Evolutionary conservation across 1,140 invertebrate genomes (phyloP).

Genomic region (Diploscapter pachys): DNA sequence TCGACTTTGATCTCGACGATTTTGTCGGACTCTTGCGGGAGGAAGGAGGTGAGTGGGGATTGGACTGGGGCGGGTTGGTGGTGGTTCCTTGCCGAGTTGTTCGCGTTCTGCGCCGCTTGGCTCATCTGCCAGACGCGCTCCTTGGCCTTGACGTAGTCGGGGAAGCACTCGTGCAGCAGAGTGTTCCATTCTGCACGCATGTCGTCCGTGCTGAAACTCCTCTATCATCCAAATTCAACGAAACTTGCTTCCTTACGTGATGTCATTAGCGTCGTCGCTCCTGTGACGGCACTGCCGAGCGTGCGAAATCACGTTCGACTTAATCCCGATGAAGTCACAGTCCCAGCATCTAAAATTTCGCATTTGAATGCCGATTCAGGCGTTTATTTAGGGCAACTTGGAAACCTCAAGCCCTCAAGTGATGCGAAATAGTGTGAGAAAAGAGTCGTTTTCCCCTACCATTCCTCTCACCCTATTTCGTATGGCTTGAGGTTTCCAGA

Average conservation of each 20-base stretch:
- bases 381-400: background rate
- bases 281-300: constrained; percentile 26
- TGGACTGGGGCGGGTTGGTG: too few relatives aligned
- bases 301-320: constrained; percentile 25
- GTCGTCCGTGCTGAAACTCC: constrained; percentile 23
- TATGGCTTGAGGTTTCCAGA: background rate
- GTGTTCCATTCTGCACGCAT: constrained; percentile 32
- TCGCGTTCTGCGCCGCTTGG: too few relatives aligned
- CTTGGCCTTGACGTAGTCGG: constrained; percentile 31
- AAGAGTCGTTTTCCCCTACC: too few relatives aligned
- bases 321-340: constrained; percentile 33
- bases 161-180: constrained; percentile 29
- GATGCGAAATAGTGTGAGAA: background rate
- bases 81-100: too few relatives aligned
- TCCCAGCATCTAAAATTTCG: constrained; percentile 23
- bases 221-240: background rate
- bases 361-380: background rate
- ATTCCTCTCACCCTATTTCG: too few relatives aligned
- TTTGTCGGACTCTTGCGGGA: too few relatives aligned
- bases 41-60: too few relatives aligned
- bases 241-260: constrained; percentile 17
- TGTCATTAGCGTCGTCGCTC: constrained; percentile 23
- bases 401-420: background rate
- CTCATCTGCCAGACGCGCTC: constrained; percentile 24
- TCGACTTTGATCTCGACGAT: too few relatives aligned